Conservation (phyloP, 2,113 vertebrate genomes). For the Ictalurus punctatus region DNA sequence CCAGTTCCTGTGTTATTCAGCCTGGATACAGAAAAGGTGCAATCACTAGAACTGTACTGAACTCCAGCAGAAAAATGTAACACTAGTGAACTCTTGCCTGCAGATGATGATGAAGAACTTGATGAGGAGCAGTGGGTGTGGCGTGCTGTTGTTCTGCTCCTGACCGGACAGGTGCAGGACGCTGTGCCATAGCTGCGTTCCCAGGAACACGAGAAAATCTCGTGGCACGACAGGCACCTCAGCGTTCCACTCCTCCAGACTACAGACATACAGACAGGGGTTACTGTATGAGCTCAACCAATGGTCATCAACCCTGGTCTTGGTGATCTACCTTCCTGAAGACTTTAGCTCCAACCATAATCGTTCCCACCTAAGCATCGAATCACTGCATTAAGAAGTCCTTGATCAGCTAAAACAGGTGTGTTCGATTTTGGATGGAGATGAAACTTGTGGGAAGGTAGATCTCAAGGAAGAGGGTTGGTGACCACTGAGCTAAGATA, state of each 20-base stretch:
- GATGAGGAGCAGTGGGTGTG: constrained; percentile 83
- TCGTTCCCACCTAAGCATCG: too few relatives aligned
- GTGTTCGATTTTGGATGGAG: too few relatives aligned
- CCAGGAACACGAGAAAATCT: constrained; percentile 80
- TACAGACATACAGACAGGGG: constrained; percentile 53
- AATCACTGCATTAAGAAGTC: too few relatives aligned
- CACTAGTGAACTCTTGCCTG: constrained; percentile 73
- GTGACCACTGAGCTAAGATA: not conserved
- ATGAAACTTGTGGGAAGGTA: too few relatives aligned
- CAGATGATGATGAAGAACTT: constrained; percentile 93
- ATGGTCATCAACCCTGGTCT: too few relatives aligned
- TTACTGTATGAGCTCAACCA: not conserved
- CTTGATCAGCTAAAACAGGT: too few relatives aligned
- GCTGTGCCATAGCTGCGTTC: constrained; percentile 77
- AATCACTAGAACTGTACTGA: not conserved
- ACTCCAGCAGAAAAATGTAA: not conserved
- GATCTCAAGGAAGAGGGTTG: too few relatives aligned
- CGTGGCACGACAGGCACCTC: constrained; percentile 85
- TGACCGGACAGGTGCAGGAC: constrained; percentile 65
- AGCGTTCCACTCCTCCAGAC: constrained; percentile 79
- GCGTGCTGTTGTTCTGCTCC: constrained; percentile 62
- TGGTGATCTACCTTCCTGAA: too few relatives aligned
- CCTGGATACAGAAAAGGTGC: not conserved
- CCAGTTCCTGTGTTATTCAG: not conserved
- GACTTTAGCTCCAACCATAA: too few relatives aligned